These are phyloP conservation scores for Boulengerochromis microlepis DNA, from an alignment of 2,113 vertebrate genomes.

Conservation along the genomic window DNA sequence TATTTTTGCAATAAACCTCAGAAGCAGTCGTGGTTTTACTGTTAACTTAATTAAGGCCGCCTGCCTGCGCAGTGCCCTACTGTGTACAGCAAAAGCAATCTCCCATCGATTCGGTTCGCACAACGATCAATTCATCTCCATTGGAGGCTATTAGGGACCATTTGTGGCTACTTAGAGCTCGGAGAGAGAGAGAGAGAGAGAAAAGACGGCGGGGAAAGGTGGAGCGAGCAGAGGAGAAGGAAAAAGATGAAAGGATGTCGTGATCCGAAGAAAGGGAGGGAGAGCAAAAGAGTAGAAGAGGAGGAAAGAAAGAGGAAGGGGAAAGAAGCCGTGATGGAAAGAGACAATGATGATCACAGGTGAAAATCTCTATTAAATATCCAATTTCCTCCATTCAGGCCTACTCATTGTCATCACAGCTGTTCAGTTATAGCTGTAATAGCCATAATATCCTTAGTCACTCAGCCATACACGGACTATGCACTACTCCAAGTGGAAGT, in stretches of 20 bases:
- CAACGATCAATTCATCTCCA: constrained; percentile 69
- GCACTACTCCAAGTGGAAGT: constrained; percentile 1
- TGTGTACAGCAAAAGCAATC: constrained; percentile 63
- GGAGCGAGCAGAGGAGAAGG: background rate
- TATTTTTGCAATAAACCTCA: constrained; percentile 53
- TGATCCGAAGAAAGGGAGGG: background rate
- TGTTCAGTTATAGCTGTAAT: constrained; percentile 41
- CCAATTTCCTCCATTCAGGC: constrained; percentile 41
- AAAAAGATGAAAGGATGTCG: constrained; percentile 7
- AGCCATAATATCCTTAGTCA: constrained; percentile 27
- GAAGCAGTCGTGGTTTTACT: constrained; percentile 48
- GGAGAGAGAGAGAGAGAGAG: constrained; percentile 10
- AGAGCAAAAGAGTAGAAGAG: background rate
- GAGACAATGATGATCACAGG: constrained; percentile 32
- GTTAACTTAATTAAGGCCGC: constrained; percentile 67
- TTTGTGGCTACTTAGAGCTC: constrained; percentile 67
- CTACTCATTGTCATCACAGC: constrained; percentile 32
- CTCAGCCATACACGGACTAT: constrained; percentile 28
- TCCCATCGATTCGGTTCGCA: constrained; percentile 59
- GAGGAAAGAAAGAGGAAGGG: background rate
- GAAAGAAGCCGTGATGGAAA: constrained; percentile 1
- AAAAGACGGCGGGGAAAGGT: constrained; percentile 10
- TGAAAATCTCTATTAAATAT: constrained; percentile 53
- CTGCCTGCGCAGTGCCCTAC: constrained; percentile 43
- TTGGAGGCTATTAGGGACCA: constrained; percentile 70